A percentile compares a stretch with the other conserved stretches of the same genome.
These are phyloP conservation scores for Chironomus riparius DNA, from an alignment of 2,888 invertebrate species.

Conservation along the genomic window DNA sequence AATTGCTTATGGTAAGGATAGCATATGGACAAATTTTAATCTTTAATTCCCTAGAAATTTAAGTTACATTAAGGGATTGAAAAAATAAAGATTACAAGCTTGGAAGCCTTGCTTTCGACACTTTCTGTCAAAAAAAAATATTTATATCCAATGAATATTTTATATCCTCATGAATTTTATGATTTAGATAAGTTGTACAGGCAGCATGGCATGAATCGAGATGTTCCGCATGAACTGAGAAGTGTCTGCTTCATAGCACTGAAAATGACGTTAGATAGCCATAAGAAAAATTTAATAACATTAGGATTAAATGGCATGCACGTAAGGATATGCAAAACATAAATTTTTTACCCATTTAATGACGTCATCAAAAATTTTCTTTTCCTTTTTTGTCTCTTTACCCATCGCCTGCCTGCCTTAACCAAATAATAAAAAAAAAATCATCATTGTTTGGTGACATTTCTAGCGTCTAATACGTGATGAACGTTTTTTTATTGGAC, in stretches of 20 bases:
- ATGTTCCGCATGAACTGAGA: constrained; percentile 73
- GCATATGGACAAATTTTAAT: background rate
- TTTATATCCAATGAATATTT: background rate
- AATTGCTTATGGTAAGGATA: constrained; percentile 68
- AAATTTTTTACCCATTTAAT: background rate
- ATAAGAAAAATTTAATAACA: constrained; percentile 72
- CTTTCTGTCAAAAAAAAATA: no score
- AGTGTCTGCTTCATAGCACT: constrained; percentile 76
- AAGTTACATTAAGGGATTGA: no score
- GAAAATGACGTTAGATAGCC: constrained; percentile 80
- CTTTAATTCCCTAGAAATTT: no score
- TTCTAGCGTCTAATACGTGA: constrained; percentile 78
- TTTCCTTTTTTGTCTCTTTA: background rate
- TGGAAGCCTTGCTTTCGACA: no score
- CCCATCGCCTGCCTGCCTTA: constrained; percentile 1
- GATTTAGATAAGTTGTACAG: constrained; percentile 64
- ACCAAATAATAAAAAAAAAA: background rate
- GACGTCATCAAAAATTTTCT: no score
- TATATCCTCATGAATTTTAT: background rate
- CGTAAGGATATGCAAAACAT: constrained; percentile 51
- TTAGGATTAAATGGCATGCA: constrained; percentile 82
- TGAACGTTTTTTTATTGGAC: constrained; percentile 81
- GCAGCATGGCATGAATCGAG: constrained; percentile 67
- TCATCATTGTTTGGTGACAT: constrained; percentile 15
- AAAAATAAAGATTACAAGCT: no score